Conservation (phyloP, 2,888 invertebrate genomes). For the Trichopria drosophilae region DNA sequence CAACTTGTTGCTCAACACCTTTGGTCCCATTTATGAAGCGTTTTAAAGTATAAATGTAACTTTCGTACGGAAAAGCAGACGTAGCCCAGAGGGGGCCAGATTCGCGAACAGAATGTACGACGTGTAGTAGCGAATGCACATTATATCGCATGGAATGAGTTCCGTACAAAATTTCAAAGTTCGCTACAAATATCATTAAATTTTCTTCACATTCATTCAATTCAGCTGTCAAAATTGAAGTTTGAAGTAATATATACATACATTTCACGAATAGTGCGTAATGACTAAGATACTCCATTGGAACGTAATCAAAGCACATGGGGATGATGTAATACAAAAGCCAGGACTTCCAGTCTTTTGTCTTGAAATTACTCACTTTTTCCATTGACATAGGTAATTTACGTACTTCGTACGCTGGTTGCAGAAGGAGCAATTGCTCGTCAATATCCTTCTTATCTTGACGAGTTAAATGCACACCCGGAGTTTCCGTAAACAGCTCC, state of each 20-base stretch:
- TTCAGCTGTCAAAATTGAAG: constrained; percentile 18
- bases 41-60: not conserved
- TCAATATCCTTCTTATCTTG: too few relatives aligned
- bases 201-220: constrained; percentile 17
- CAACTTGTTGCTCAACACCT: constrained; percentile 4
- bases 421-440: too few relatives aligned
- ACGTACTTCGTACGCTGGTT: too few relatives aligned
- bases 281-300: too few relatives aligned
- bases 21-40: not conserved
- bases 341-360: too few relatives aligned
- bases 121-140: constrained; percentile 19
- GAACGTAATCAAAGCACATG: too few relatives aligned
- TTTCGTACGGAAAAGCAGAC: constrained; percentile 24
- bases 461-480: too few relatives aligned
- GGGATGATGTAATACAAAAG: too few relatives aligned
- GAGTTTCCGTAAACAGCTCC: too few relatives aligned
- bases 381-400: too few relatives aligned
- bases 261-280: constrained; percentile 12
- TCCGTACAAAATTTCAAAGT: constrained; percentile 17
- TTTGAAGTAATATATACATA: constrained; percentile 14
- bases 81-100: constrained; percentile 27
- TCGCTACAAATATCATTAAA: constrained; percentile 18
- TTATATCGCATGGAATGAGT: constrained; percentile 22
- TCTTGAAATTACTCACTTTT: too few relatives aligned
- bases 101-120: constrained; percentile 14